Evolutionary conservation across 23 tunicate genomes (phyloP).

Genomic region (Oikopleura dioica): DNA sequence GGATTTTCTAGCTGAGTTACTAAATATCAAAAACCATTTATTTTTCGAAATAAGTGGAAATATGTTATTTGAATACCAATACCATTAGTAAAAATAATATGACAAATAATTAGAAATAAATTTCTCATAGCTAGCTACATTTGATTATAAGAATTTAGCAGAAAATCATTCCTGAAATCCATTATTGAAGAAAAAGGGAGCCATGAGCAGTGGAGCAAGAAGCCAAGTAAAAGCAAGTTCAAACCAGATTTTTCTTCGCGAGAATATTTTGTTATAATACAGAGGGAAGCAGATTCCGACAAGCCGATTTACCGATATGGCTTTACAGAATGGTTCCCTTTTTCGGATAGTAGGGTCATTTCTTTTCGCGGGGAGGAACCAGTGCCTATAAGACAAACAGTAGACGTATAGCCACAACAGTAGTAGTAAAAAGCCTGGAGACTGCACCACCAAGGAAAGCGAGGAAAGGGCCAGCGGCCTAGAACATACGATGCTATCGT

Average conservation of each 20-base stretch:
- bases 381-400: slow-evolving; percentile 52
- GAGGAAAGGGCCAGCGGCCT: slow-evolving; percentile 56
- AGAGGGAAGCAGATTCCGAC: not conserved
- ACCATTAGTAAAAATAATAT: too few species aligned
- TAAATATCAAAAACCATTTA: too few species aligned
- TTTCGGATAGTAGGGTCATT: too few species aligned
- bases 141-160: too few species aligned
- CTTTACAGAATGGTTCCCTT: too few species aligned
- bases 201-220: slow-evolving; percentile 38
- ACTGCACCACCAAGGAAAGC: slow-evolving; percentile 29
- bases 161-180: too few species aligned
- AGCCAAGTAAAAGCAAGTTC: slow-evolving; percentile 23
- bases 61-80: too few species aligned
- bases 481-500: not conserved
- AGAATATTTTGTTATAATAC: not conserved
- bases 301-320: slow-evolving; percentile 44
- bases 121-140: too few species aligned
- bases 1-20: too few species aligned
- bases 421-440: slow-evolving; percentile 64
- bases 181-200: slow-evolving; percentile 36
- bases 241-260: not conserved
- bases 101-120: too few species aligned
- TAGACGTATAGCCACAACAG: slow-evolving; percentile 72
- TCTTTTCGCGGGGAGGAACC: too few species aligned
- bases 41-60: too few species aligned